Percentiles rank a stretch among this genome's conserved stretches.
Evolutionary conservation across 2,113 vertebrate genomes (phyloP).

Genomic region (Crotalus helleri): DNA sequence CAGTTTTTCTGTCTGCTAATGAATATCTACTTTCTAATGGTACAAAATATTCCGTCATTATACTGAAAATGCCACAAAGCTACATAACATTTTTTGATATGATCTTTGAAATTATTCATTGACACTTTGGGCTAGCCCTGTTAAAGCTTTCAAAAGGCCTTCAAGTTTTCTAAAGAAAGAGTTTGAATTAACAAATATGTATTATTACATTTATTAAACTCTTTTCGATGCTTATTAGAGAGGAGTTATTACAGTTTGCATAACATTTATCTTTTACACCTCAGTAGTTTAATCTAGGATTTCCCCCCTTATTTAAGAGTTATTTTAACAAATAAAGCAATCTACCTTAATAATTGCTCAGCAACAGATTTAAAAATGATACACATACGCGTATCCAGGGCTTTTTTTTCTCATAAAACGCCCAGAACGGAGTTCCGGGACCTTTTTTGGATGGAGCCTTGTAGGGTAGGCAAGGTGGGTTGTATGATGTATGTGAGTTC

Average conservation of each 20-base stretch:
- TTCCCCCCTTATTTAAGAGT: background rate
- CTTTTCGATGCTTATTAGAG: background rate
- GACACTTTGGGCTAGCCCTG: background rate
- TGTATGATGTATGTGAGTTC: no score
- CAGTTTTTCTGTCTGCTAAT: background rate
- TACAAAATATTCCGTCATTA: background rate
- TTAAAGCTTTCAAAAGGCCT: background rate
- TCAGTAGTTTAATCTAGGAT: background rate
- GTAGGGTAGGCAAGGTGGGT: no score
- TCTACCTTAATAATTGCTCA: background rate
- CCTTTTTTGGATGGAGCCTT: no score
- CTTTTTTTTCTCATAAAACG: no score
- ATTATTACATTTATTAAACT: background rate
- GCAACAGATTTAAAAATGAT: conserved; percentile 32
- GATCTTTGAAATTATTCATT: background rate
- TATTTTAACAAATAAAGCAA: background rate
- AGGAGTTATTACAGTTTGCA: background rate
- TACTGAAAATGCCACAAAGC: background rate
- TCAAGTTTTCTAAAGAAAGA: background rate
- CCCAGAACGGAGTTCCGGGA: no score
- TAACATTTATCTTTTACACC: conserved; percentile 4
- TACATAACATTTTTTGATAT: background rate
- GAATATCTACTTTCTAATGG: background rate
- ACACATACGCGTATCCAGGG: no score
- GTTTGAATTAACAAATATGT: background rate